Evolutionary conservation across 1,140 invertebrate species (phyloP), one percentile per base, ranked within the genome.

Genomic region (Trichoplusia ni): DNA sequence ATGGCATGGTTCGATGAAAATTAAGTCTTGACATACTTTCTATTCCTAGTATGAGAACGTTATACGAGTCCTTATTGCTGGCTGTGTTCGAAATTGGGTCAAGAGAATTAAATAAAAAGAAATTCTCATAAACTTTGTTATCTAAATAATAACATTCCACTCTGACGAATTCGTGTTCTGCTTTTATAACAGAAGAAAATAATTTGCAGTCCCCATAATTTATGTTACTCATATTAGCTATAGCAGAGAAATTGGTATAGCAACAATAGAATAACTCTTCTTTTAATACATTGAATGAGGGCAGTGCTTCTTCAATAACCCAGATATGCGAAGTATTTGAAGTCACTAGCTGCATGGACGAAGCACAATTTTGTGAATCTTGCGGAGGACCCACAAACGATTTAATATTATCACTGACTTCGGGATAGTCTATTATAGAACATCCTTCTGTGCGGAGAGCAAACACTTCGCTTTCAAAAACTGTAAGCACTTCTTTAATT

Each of bases 21-120:
- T 75, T 75, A 29, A 69, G 47, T 53, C 73, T 19, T 4, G 73
- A 75, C 38, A 75, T 40, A 16, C 64, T 60, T 40, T 75, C 73
- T 4, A 75, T 31, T 0, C 70, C 70, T 16, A 75, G 35, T 25
- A 72, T 65, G 11, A 75, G 16, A 21, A 75, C 44, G 35, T 72
- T 75, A 27, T 51, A 72, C 7, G 44, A 8, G 35, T 56, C 25
- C 53, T 19, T 37, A 47, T 6, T 35, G 23, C 3, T 11, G 2
- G 13, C 31, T 19, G 4, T 54, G 16, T 29, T 14, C 3, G 27
- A 25, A 16, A 37, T 9, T 37, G 44, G 21, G 33, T 47, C n/a
- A 33, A 19, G 14, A 2, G 1, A 13, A 27, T 37, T 19, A 16
- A 71, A 71, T 40, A 67, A 13, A 14, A 69, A 73, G 14, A 67